A percentile compares a stretch with the other conserved stretches of the same genome.
phyloP scores from a whole-genome alignment of 2,888 invertebrate genomes.

The Eutolmus rufibarbis region DNA sequence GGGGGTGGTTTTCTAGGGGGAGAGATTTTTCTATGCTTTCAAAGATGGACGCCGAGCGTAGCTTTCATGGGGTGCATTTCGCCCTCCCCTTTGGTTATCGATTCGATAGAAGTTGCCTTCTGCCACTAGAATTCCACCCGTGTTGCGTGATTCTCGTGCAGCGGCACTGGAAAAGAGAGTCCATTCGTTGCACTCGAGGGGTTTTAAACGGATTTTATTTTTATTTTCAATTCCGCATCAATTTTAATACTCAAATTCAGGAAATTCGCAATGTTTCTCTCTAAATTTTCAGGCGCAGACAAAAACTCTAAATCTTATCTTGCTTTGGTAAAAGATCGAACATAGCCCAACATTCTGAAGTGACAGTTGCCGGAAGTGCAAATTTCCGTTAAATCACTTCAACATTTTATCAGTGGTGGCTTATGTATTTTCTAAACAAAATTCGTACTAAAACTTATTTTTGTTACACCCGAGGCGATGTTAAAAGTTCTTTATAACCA shows the following conservation, averaged over 20 bases:
- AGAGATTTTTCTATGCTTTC: constrained; percentile 44
- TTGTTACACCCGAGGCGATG: too few relatives aligned
- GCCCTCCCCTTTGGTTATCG: constrained; percentile 36
- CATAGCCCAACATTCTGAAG: too few relatives aligned
- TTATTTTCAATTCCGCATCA: neutral
- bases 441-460: too few relatives aligned
- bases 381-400: too few relatives aligned
- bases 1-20: constrained; percentile 22
- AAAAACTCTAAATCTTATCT: too few relatives aligned
- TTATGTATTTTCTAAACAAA: too few relatives aligned
- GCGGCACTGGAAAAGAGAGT: neutral
- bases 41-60: constrained; percentile 49
- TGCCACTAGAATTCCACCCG: neutral
- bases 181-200: neutral
- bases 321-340: too few relatives aligned
- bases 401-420: too few relatives aligned
- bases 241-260: neutral
- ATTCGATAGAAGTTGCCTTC: neutral
- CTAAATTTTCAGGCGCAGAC: too few relatives aligned
- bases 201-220: neutral
- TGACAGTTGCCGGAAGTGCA: too few relatives aligned
- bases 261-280: neutral
- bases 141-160: neutral
- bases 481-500: too few relatives aligned
- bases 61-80: constrained; percentile 18